Conservation (phyloP, 2,888 invertebrate species). For the Mythimna lalbum region DNA sequence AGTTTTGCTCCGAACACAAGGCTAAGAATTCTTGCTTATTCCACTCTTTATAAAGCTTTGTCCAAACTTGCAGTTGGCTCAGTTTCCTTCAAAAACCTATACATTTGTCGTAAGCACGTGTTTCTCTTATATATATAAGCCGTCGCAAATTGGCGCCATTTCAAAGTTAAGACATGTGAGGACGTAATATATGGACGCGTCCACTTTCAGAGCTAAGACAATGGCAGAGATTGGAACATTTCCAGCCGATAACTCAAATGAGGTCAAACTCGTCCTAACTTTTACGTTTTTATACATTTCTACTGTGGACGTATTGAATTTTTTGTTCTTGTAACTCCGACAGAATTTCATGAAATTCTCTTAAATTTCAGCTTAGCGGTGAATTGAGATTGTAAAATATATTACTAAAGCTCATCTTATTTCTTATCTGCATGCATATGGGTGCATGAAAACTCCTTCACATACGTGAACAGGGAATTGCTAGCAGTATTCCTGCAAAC, state of each 20-base stretch:
- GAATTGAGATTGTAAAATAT: conserved; percentile 2
- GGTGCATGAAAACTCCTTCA: conserved; percentile 21
- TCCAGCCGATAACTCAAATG: conserved; percentile 84
- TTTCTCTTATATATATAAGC: conserved; percentile 45
- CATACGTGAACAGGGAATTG: conserved; percentile 9
- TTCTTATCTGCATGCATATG: conserved; percentile 16
- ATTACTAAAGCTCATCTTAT: conserved; percentile 13
- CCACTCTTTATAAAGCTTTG: conserved; percentile 40
- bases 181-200: conserved; percentile 69
- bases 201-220: conserved; percentile 77
- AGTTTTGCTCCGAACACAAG: conserved; percentile 38
- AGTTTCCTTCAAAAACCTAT: conserved; percentile 45
- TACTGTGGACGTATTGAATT: conserved; percentile 29
- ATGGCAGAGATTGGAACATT: conserved; percentile 81
- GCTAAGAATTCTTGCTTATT: conserved; percentile 48
- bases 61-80: conserved; percentile 50
- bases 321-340: conserved; percentile 20
- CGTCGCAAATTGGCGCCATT: conserved; percentile 67
- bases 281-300: conserved; percentile 67
- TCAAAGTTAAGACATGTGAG: conserved; percentile 67
- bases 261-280: conserved; percentile 79
- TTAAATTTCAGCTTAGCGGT: background rate
- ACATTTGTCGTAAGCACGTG: conserved; percentile 48
- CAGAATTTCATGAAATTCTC: background rate
- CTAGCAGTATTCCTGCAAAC: conserved; percentile 37